Evolutionary conservation across 2,113 vertebrate genomes (phyloP).

Genomic region (Platysternon megacephalum): DNA sequence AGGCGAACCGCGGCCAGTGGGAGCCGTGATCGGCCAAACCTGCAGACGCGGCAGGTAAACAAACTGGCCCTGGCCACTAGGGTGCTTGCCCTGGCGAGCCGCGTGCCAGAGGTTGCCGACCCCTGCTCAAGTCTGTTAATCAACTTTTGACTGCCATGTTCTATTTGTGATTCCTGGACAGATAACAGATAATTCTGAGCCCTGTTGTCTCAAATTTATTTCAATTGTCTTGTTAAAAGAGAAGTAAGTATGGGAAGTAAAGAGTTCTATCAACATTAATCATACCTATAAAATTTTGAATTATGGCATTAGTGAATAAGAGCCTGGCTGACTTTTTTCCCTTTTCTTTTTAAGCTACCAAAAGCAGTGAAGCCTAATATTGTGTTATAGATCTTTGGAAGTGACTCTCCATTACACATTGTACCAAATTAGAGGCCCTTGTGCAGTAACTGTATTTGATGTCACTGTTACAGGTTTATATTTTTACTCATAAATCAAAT

Average conservation of each 20-base stretch:
- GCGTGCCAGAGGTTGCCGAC: no score
- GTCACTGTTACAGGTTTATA: not conserved
- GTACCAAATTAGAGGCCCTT: not conserved
- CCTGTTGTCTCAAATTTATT: slow-evolving; percentile 14
- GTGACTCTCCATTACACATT: not conserved
- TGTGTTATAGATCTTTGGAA: not conserved
- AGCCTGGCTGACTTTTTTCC: not conserved
- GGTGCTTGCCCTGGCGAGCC: no score
- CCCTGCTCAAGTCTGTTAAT: slow-evolving; percentile 6
- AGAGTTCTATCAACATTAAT: slow-evolving; percentile 8
- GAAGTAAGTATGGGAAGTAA: not conserved
- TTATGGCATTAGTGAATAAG: not conserved
- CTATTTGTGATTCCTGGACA: not conserved
- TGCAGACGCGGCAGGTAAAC: no score
- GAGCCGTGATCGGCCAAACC: no score
- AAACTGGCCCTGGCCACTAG: no score
- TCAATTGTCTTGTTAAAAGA: slow-evolving; percentile 6
- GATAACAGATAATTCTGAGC: not conserved
- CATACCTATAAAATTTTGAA: not conserved
- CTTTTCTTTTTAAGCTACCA: not conserved
- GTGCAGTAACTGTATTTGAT: not conserved
- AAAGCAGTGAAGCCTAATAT: not conserved
- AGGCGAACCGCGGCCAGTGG: no score
- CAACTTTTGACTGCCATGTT: not conserved
- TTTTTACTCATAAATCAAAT: not conserved